phyloP scores from a whole-genome alignment of 1,140 invertebrate genomes.

The Heliconius eleuchia region DNA sequence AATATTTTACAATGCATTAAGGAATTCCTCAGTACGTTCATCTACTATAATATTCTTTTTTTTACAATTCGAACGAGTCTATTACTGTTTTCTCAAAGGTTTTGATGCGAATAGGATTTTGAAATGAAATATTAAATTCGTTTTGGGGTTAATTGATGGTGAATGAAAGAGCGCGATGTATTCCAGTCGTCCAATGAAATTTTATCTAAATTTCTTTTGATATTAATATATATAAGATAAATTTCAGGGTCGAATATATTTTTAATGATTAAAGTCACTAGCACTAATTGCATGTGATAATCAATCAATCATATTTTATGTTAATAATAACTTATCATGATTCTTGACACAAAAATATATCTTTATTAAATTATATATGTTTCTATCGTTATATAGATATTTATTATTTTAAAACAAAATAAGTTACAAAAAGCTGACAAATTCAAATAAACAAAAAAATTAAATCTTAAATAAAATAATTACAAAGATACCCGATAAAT shows the following conservation, averaged over 20 bases:
- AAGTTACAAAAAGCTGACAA: too few species aligned
- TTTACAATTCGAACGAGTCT: slow-evolving; percentile 16
- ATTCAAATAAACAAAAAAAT: too few species aligned
- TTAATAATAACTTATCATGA: neutral
- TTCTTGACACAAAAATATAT: too few species aligned
- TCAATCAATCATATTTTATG: neutral
- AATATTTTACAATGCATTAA: slow-evolving; percentile 10
- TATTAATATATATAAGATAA: neutral
- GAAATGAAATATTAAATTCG: slow-evolving; percentile 33
- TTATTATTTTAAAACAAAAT: too few species aligned
- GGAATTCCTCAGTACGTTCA: slow-evolving; percentile 8
- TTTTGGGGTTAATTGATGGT: slow-evolving; percentile 27
- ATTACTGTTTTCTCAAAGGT: slow-evolving; percentile 21
- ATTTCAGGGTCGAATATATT: neutral
- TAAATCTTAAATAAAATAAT: too few species aligned
- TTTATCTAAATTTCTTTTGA: slow-evolving; percentile 4
- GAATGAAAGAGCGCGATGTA: neutral
- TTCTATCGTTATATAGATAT: too few species aligned
- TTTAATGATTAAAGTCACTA: slow-evolving; percentile 5
- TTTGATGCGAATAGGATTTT: slow-evolving; percentile 30
- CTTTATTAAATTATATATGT: too few species aligned
- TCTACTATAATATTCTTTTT: slow-evolving; percentile 27
- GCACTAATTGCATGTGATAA: neutral
- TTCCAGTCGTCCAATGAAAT: neutral
- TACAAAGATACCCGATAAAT: too few species aligned